Base-by-base conservation (phyloP, 2,888 invertebrate genomes). In the Drosophila falleni region DNA sequence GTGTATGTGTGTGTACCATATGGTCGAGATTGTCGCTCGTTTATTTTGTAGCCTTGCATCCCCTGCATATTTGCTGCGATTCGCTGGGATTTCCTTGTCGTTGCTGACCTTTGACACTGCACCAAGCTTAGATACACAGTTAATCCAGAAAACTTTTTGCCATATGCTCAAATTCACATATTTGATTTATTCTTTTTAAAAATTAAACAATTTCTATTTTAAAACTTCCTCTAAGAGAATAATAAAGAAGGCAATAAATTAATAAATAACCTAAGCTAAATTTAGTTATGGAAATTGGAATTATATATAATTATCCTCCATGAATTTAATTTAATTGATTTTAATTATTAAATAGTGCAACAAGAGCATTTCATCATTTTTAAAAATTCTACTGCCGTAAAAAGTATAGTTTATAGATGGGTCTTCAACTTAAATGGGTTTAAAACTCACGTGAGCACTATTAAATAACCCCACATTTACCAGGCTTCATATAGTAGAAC, bases 81-180 rank as follows among this genome's bases (percentile, higher is more conserved):
- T 47, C 50, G 39, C 9, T 41, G 42, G 41, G 59, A 59, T 51
- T 53, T 74, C 41, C 60, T 42, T 47, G 29, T 55, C 54, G 77
- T 60, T 58, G 58, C 61, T 63, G 79, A 74, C 74, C 78, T 75
- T 78, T 60, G 68, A 59, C 78, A 75, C 61, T 77, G 11, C 23
- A n/a, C 44, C 16, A 13, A 16, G 37, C 16, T 35, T 58, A 47
- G 23, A 33, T 39, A 53, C 15, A 10, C 6, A 29, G 29, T 6
- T 8, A 29, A 8, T 29, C 29, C 5, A 1, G 29, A 29, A 8
- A 23, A 4, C 4, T 15, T 6, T 29, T 29, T 29, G 6, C 5
- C 29, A 29, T n/a, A n/a, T n/a, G n/a, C n/a, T n/a, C n/a, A 29
- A 5, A 29, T 23, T 0, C 1, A 23, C 3, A 23, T 23, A 23